Evolutionary conservation across 2,113 vertebrate genomes (phyloP), one percentile per base, ranked within the genome.

Genomic region (Centrocercus urophasianus): DNA sequence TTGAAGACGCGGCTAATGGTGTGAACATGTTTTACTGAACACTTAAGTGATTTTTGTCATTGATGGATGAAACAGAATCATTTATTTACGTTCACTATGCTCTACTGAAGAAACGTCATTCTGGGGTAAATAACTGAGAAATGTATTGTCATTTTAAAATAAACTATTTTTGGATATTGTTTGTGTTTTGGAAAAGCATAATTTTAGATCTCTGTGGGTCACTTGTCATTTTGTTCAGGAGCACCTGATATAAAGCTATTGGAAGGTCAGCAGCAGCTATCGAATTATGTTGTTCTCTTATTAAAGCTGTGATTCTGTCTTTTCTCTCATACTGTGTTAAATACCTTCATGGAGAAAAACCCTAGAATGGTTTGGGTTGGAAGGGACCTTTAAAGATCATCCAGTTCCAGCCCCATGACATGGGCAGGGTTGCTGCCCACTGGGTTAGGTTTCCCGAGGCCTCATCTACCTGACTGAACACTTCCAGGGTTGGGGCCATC

Each of bases 1-100:
- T 77, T 99, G 95, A 97, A 93, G 72, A 34, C 7, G 4, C 24
- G 48, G 25, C 36, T 34, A 11, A 25, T 24, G 45, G 20, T 36
- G 11, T 61, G 73, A 78, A 90, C 67, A 22, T 36, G 12, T 36
- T 88, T 28, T 12, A 1, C 8, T 71, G 27, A 80, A 24, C 7
- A 2, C 21, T 25, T 48, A 3, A 0, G 0, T 65, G 48, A 30
- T 28, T 79, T 89, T 79, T 80, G 25, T 52, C 6, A 8, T 6
- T 64, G 32, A 45, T 63, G 70, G 71, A 52, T 65, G 47, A 67
- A 87, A 52, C 7, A 25, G 32, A 45, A 75, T 81, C 14, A 10
- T 42, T 63, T 71, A 43, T 54, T 30, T 54, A 54, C 12, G 47
- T 84, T 60, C 60, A 4, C 64, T 63, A 19, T 0, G 20, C 12